These are phyloP conservation scores for Carpatolechia fugitivella DNA, from an alignment of 2,888 invertebrate species.

Conservation along the genomic window DNA sequence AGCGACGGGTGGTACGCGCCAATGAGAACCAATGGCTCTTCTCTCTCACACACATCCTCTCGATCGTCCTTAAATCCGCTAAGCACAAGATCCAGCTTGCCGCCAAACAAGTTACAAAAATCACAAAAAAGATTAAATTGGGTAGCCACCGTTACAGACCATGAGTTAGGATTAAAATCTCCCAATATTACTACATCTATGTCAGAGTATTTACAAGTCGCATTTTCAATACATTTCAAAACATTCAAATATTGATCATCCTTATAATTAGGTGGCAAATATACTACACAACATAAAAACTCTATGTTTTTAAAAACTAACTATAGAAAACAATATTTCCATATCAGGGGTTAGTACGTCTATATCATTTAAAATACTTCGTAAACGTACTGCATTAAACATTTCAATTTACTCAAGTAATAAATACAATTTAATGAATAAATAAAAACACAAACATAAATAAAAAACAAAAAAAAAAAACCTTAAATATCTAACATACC, in stretches of 20 bases:
- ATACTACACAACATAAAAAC: conserved; percentile 10
- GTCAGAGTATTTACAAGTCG: conserved; percentile 5
- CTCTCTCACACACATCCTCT: background rate
- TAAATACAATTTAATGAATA: no score
- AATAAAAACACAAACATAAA: no score
- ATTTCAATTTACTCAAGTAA: no score
- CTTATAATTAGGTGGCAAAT: conserved; percentile 12
- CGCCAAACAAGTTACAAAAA: background rate
- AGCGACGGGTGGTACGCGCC: background rate
- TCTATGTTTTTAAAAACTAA: conserved; percentile 2
- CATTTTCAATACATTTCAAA: conserved; percentile 8
- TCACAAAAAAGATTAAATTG: background rate
- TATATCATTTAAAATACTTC: no score
- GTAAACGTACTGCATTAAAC: no score
- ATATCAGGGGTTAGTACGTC: conserved; percentile 1
- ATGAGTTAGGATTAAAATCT: conserved; percentile 10
- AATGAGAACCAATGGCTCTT: background rate
- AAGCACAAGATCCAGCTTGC: background rate
- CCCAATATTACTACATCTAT: background rate
- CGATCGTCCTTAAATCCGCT: background rate
- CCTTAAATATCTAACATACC: no score
- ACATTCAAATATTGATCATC: conserved; percentile 8
- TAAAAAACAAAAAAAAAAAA: no score
- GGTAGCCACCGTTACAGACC: background rate
- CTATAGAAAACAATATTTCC: conserved; percentile 14